Percentiles rank a stretch among this genome's conserved stretches.
Conservation (phyloP, 1,140 invertebrate genomes). For the Caenorhabditis tropicalis region DNA sequence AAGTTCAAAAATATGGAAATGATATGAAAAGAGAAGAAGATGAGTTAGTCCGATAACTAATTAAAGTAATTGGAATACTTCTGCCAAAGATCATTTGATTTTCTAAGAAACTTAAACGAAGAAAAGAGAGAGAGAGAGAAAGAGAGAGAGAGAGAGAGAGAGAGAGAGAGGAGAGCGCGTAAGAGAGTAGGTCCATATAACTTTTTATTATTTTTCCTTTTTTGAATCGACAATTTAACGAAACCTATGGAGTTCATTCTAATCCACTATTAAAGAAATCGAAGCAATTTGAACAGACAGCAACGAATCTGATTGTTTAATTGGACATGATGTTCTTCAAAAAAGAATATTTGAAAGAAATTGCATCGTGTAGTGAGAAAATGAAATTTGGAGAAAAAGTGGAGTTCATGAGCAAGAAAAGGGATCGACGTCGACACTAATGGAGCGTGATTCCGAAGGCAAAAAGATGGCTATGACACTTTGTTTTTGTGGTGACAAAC, state of each 20-base stretch:
- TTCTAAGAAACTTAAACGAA: not conserved
- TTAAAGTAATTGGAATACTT: conserved; percentile 11
- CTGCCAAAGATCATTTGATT: not conserved
- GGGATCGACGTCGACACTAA: conserved; percentile 16
- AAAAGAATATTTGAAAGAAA: not conserved
- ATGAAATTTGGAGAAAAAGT: not conserved
- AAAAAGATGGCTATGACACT: conserved; percentile 13
- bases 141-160: not conserved
- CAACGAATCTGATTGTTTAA: no score
- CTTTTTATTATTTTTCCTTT: not conserved
- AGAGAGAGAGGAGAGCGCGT: not conserved
- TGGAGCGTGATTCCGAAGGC: conserved; percentile 37
- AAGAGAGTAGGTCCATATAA: not conserved
- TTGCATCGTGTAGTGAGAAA: not conserved
- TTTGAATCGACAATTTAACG: not conserved
- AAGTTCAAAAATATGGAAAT: not conserved
- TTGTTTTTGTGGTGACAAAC: conserved; percentile 31
- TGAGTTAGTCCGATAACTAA: not conserved
- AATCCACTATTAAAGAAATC: no score
- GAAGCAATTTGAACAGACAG: no score
- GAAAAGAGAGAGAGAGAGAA: not conserved
- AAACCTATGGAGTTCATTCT: not conserved
- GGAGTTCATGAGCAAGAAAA: not conserved
- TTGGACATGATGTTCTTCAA: no score
- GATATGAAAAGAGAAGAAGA: not conserved